Conservation (phyloP, 1,140 invertebrate genomes). For the Eupristina koningsbergeri region DNA sequence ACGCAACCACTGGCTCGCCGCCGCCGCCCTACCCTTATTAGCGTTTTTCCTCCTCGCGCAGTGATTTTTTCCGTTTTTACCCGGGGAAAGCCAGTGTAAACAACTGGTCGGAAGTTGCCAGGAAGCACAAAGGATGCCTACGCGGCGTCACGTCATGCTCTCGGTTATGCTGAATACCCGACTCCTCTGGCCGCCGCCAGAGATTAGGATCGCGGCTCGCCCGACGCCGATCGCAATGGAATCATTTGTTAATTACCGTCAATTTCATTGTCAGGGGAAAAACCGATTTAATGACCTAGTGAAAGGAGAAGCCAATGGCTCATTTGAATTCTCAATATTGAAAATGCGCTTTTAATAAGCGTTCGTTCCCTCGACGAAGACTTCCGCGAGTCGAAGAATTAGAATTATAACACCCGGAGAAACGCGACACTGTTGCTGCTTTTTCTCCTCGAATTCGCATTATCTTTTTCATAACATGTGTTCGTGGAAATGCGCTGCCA, state of each 20-base stretch:
- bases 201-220: slow-evolving; percentile 1
- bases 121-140: not conserved
- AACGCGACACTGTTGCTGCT: not conserved
- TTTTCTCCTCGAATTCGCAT: not conserved
- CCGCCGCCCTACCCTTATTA: not conserved
- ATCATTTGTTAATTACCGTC: slow-evolving; percentile 4
- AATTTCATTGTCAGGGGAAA: not conserved
- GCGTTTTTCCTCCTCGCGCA: not conserved
- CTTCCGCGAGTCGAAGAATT: too few species aligned
- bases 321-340: too few species aligned
- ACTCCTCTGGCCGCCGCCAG: not conserved
- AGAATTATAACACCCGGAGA: not conserved
- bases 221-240: not conserved
- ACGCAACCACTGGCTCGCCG: too few species aligned
- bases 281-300: not conserved
- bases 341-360: not conserved
- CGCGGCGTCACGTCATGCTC: slow-evolving; percentile 12
- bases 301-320: too few species aligned
- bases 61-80: not conserved
- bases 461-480: not conserved
- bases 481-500: not conserved
- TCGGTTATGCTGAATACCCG: slow-evolving; percentile 14
- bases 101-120: slow-evolving; percentile 14
- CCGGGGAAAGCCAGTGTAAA: not conserved
- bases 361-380: too few species aligned